Evolutionary conservation across 2,888 invertebrate genomes (phyloP).

Genomic region (Hyppa rectilinea): DNA sequence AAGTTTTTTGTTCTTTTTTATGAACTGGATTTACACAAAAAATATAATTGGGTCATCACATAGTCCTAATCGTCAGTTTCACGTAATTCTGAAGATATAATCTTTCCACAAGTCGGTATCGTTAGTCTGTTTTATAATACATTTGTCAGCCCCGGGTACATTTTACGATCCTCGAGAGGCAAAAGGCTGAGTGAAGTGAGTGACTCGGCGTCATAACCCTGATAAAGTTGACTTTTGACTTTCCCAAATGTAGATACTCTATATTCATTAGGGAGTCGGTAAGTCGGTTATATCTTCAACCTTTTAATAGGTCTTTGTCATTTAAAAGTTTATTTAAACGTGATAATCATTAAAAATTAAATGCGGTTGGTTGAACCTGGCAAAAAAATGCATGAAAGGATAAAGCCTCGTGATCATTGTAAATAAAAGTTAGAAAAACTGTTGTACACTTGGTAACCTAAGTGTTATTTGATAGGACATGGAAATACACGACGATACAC

Average conservation of each 20-base stretch:
- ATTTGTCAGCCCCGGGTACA: conserved; percentile 12
- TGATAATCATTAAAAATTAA: not conserved
- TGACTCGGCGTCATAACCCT: conserved; percentile 28
- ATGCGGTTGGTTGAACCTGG: not conserved
- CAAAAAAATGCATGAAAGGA: not conserved
- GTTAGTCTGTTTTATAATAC: conserved; percentile 1
- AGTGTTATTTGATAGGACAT: not conserved
- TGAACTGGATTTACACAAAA: no score
- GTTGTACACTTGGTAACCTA: not conserved
- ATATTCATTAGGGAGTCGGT: conserved; percentile 19
- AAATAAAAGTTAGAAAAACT: not conserved
- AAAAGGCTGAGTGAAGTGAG: conserved; percentile 27
- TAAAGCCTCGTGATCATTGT: not conserved
- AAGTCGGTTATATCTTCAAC: conserved; percentile 5
- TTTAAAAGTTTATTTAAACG: conserved; percentile 19
- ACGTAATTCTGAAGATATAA: not conserved
- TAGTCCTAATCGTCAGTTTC: conserved; percentile 5
- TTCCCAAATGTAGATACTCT: conserved; percentile 14
- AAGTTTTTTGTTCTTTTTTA: no score
- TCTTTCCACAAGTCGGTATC: not conserved
- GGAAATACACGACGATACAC: not conserved
- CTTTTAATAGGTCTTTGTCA: conserved; percentile 18
- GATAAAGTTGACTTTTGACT: conserved; percentile 46
- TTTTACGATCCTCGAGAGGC: conserved; percentile 42
- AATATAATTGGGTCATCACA: not conserved